A percentile compares a stretch with the other conserved stretches of the same genome.
These are phyloP conservation scores for Cyclophora punctaria DNA, from an alignment of 2,888 invertebrate genomes.

Conservation along the genomic window DNA sequence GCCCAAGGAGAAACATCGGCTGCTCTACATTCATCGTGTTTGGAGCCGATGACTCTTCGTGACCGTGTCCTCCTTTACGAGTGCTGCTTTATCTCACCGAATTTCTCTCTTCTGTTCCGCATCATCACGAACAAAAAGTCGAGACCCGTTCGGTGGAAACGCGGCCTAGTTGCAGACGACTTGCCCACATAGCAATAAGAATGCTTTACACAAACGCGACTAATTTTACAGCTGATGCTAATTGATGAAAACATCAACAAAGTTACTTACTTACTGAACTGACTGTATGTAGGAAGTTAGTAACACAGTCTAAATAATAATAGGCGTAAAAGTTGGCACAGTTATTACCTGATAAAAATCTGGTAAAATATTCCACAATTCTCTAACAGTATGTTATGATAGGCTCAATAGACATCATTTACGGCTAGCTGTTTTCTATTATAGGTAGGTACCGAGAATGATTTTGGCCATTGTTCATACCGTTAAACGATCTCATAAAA, in stretches of 20 bases:
- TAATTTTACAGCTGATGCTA: slow-evolving; percentile 40
- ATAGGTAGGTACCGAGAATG: no score
- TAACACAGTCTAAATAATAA: no score
- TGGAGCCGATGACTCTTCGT: slow-evolving; percentile 69
- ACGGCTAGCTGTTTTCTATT: no score
- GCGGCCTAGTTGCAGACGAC: slow-evolving; percentile 60
- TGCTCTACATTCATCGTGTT: slow-evolving; percentile 64
- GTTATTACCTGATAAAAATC: no score
- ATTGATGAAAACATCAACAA: slow-evolving; percentile 29
- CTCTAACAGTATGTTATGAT: no score
- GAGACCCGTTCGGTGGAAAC: slow-evolving; percentile 63
- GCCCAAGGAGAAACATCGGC: slow-evolving; percentile 60
- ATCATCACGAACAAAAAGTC: slow-evolving; percentile 69
- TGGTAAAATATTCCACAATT: no score
- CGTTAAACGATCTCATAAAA: no score
- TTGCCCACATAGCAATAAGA: slow-evolving; percentile 31
- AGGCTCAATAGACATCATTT: no score
- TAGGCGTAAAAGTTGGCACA: no score
- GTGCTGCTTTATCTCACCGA: slow-evolving; percentile 66
- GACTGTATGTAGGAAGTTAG: background rate
- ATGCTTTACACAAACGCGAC: slow-evolving; percentile 19
- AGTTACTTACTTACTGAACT: slow-evolving; percentile 3
- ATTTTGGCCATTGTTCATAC: no score
- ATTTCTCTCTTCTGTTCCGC: slow-evolving; percentile 72
- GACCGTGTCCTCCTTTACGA: slow-evolving; percentile 69